These are phyloP conservation scores for Vulpes vulpes DNA, from an alignment of 2,113 vertebrate species.

Conservation along the genomic window DNA sequence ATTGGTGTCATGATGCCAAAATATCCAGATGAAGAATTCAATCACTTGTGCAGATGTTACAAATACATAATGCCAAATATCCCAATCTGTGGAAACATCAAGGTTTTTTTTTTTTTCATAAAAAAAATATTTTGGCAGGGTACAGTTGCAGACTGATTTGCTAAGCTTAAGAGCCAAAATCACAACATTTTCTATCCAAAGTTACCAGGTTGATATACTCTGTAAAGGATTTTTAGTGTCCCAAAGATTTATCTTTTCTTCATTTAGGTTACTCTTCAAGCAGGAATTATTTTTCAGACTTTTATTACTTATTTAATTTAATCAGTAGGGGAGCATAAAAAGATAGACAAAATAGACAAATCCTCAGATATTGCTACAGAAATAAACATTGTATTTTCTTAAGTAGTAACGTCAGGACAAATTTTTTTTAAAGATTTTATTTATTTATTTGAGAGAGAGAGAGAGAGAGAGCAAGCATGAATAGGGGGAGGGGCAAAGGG, in stretches of 20 bases:
- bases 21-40: conserved; percentile 53
- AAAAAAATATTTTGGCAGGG: background rate
- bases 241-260: conserved; percentile 18
- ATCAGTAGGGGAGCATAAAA: background rate
- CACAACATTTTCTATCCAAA: conserved; percentile 8
- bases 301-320: conserved; percentile 35
- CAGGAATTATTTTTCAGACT: background rate
- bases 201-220: background rate
- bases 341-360: background rate
- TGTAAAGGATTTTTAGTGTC: background rate
- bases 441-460: too few relatives aligned
- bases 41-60: conserved; percentile 55
- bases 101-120: background rate
- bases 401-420: background rate
- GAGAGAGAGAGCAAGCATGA: too few relatives aligned
- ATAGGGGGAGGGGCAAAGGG: too few relatives aligned
- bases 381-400: background rate
- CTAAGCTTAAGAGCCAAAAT: background rate
- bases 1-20: background rate
- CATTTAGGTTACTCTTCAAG: background rate
- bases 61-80: conserved; percentile 40
- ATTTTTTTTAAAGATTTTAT: background rate
- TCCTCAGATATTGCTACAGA: background rate
- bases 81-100: background rate
- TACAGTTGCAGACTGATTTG: background rate